These are phyloP conservation scores for Nemopilema nomurai DNA, from an alignment of 30 jellyfish, hydroid and myxozoan species.

Conservation along the genomic window DNA sequence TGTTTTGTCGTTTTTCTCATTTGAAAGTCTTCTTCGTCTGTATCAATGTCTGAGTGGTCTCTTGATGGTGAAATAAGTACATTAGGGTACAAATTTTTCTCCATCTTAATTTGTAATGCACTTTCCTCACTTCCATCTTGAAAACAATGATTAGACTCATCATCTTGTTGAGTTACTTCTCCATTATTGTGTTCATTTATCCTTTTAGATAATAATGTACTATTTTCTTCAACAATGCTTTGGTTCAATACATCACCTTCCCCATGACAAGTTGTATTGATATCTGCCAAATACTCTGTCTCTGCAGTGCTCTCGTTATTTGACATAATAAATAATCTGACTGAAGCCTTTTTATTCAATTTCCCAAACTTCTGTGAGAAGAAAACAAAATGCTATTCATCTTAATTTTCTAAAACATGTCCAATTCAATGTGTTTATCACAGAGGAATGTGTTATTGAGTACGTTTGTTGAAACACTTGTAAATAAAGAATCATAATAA, in stretches of 20 bases:
- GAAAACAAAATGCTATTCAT: no score
- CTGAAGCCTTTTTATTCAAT: neutral
- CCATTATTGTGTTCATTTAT: neutral
- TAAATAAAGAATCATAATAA: no score
- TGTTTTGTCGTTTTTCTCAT: slow-evolving; percentile 57
- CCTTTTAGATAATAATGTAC: slow-evolving; percentile 3
- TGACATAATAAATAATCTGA: neutral
- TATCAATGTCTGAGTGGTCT: slow-evolving; percentile 80
- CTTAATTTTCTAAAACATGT: no score
- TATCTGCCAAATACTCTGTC: slow-evolving; percentile 17
- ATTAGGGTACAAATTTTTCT: slow-evolving; percentile 76
- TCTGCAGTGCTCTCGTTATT: neutral
- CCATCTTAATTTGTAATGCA: neutral
- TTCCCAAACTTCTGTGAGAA: neutral
- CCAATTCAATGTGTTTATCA: no score
- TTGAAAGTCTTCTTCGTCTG: slow-evolving; percentile 90
- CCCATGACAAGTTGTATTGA: neutral
- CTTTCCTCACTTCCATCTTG: neutral
- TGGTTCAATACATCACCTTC: slow-evolving; percentile 10
- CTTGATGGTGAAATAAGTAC: slow-evolving; percentile 76
- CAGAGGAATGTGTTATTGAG: no score
- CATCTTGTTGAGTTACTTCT: neutral
- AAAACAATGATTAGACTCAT: neutral
- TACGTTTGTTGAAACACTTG: no score
- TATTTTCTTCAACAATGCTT: slow-evolving; percentile 16